A percentile compares a stretch with the other conserved stretches of the same genome.
phyloP scores from a whole-genome alignment of 2,888 invertebrate species.

The Antitype chi region DNA sequence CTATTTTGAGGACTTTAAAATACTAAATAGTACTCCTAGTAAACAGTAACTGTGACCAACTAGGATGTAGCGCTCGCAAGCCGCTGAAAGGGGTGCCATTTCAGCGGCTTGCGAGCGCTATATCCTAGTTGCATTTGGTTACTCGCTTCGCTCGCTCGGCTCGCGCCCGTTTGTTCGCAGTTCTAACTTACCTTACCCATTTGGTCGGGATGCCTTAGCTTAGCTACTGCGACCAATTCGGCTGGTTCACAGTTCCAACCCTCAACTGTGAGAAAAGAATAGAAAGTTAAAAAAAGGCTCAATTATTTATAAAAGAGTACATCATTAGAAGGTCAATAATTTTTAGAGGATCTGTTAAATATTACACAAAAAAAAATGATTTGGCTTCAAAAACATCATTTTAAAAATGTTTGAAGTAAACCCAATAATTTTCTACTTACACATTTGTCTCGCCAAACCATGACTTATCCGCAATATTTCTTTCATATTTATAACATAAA shows the following conservation, averaged over 20 bases:
- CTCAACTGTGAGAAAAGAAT: no score
- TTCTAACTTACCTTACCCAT: no score
- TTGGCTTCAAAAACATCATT: neutral
- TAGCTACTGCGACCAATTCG: no score
- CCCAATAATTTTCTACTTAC: neutral
- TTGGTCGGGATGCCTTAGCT: no score
- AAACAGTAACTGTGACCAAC: neutral
- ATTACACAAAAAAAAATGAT: neutral
- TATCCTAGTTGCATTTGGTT: no score
- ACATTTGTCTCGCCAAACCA: constrained; percentile 1
- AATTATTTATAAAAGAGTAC: neutral
- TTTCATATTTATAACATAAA: constrained; percentile 50
- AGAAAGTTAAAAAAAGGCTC: no score
- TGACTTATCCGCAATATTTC: constrained; percentile 29
- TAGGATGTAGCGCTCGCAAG: no score
- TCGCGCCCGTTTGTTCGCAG: no score
- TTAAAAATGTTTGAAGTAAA: neutral
- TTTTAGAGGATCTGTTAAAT: neutral
- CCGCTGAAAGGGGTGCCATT: no score
- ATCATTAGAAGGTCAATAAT: neutral
- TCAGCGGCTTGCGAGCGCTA: no score
- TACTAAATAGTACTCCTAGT: neutral
- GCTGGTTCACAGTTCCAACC: no score
- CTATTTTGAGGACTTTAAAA: neutral
- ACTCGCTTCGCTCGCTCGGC: no score